These are phyloP conservation scores for Candidula unifasciata DNA, from an alignment of 2,888 invertebrate species.

Conservation along the genomic window DNA sequence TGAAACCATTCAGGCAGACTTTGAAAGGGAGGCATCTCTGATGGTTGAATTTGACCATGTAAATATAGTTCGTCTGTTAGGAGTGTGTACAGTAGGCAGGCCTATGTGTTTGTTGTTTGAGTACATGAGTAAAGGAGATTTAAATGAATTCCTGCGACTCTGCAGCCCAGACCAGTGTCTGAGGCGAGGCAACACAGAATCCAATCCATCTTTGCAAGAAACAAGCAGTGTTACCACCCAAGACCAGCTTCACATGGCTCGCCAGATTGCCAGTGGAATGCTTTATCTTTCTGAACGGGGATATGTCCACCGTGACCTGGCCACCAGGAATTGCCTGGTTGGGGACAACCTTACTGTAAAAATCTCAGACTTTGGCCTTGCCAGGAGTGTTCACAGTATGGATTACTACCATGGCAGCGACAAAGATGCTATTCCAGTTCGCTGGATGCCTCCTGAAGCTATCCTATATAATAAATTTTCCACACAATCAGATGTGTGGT, in stretches of 20 bases:
- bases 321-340: conserved; percentile 95
- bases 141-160: conserved; percentile 93
- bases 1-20: conserved; percentile 93
- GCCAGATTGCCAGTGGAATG: conserved; percentile 96
- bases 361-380: conserved; percentile 97
- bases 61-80: conserved; percentile 94
- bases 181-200: conserved; percentile 46
- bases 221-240: conserved; percentile 18
- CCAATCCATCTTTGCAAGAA: conserved; percentile 5
- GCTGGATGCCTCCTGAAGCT: conserved; percentile 99
- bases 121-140: conserved; percentile 97
- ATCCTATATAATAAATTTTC: conserved; percentile 97
- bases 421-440: conserved; percentile 89
- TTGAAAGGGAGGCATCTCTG: conserved; percentile 95
- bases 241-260: conserved; percentile 90
- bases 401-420: conserved; percentile 93
- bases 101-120: conserved; percentile 99
- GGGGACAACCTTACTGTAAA: conserved; percentile 95
- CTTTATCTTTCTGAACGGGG: conserved; percentile 94
- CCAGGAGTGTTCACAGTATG: conserved; percentile 90
- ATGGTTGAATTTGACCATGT: conserved; percentile 97
- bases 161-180: conserved; percentile 80
- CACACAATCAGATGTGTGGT: conserved; percentile 97
- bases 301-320: conserved; percentile 96
- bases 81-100: conserved; percentile 95